Base-by-base conservation (phyloP, 2,113 vertebrate genomes). In the Leucopsar rothschildi region DNA sequence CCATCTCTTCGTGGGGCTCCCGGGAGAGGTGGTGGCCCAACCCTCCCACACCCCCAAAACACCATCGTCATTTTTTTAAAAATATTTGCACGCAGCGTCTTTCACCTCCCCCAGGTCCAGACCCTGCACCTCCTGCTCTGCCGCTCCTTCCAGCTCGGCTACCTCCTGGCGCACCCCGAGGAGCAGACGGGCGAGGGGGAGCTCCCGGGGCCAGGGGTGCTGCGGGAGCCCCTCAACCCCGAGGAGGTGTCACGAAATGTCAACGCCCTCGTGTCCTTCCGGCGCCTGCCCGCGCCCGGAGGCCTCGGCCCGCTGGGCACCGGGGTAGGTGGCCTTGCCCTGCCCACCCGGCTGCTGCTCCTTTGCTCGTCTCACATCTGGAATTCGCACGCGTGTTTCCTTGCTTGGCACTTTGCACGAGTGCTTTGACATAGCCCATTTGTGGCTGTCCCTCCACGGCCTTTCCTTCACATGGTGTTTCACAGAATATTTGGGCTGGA, bases 131-230 rank as follows among this genome's bases (percentile, higher is more conserved):
- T 99, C 95, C 95, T 99, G 92, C 98, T 99, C 56, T 99, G 99
- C 97, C 99, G 99, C 78, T 99, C 98, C 95, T 99, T 99, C 98
- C 99, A 99, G 98, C 97, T 99, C 15, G 97, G 93, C 23, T 98
- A 99, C 95, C 95, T 99, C 52, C 92, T 98, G 87, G 98, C 98
- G 22, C 99, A 99, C 81, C 99, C 99, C 2, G 98, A 99, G 63
- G 93, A 97, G 40, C 98, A 98, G 44, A 98, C 91, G 8, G 95
- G 90, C 0, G 92, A 68, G 9, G 96, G 95, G 66, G 82, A 91
- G 2, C 61, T 64, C 16, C 84, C 4, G 28, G 93, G 57, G 20
- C 12, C n/a, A 17, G 82, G 94, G 61, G 69, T 97, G 72, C 91
- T 97, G 22, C 84, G 97, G 80, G 97, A 98, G 70, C 98, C 98